A percentile compares a stretch with the other conserved stretches of the same genome.
These are phyloP conservation scores for Aricia artaxerxes DNA, from an alignment of 2,888 invertebrate species.

Conservation along the genomic window DNA sequence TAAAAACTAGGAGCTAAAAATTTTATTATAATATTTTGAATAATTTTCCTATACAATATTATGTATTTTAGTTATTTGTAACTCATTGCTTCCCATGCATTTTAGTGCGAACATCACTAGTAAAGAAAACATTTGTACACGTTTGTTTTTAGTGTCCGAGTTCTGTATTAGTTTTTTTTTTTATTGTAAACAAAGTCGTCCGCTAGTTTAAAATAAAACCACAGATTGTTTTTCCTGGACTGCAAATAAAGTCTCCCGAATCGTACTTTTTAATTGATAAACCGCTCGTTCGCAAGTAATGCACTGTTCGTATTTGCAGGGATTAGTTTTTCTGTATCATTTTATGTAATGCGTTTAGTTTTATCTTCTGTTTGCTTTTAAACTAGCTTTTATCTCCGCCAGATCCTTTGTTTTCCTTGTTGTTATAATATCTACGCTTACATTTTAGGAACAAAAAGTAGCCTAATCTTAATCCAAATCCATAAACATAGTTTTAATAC, in stretches of 20 bases:
- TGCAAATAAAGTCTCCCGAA: constrained; percentile 24
- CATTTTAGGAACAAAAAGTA: too few relatives aligned
- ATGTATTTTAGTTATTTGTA: neutral
- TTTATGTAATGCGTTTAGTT: constrained; percentile 16
- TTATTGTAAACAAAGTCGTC: neutral
- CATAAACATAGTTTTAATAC: too few relatives aligned
- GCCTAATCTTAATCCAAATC: too few relatives aligned
- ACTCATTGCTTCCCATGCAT: neutral
- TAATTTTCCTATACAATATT: neutral
- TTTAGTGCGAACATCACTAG: neutral
- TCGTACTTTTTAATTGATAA: constrained; percentile 26
- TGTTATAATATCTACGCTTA: neutral
- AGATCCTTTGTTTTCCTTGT: neutral
- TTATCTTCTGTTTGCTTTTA: neutral
- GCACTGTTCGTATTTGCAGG: constrained; percentile 13
- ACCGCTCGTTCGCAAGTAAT: constrained; percentile 26
- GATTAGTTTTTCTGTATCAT: neutral
- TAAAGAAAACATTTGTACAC: neutral
- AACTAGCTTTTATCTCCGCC: neutral
- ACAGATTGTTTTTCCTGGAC: neutral
- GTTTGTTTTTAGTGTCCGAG: constrained; percentile 12
- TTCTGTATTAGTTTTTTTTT: neutral
- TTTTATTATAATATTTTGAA: neutral
- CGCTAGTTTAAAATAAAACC: constrained; percentile 24
- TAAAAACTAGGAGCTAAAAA: too few relatives aligned